Percentiles rank a stretch among this genome's conserved stretches.
These are phyloP conservation scores for Mobula hypostoma DNA, from an alignment of 2,113 vertebrate species.

Conservation along the genomic window DNA sequence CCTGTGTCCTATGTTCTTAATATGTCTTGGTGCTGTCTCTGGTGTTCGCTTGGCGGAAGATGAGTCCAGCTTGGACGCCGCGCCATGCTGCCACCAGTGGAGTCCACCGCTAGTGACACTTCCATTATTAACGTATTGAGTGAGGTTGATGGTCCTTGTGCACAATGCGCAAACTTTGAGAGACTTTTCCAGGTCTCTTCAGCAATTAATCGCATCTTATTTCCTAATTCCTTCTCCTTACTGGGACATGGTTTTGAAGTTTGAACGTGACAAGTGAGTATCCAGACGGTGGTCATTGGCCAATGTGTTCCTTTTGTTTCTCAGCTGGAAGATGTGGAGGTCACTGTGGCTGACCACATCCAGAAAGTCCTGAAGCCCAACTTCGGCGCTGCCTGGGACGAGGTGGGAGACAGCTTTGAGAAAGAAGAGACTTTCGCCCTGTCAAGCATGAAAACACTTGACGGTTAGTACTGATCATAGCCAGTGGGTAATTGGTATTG, in stretches of 20 bases:
- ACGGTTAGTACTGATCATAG: slow-evolving; percentile 54
- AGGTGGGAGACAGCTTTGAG: slow-evolving; percentile 67
- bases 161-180: neutral
- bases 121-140: neutral
- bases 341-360: slow-evolving; percentile 68
- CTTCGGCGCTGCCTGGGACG: slow-evolving; percentile 71
- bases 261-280: neutral
- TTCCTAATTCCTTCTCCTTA: neutral
- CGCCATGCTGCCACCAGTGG: too few species aligned
- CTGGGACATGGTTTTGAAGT: neutral
- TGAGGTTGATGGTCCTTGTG: neutral
- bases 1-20: too few species aligned
- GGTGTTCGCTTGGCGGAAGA: too few species aligned
- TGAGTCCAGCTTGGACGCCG: too few species aligned
- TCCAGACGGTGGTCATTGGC: neutral
- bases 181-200: neutral
- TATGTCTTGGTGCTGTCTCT: too few species aligned
- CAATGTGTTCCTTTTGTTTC: slow-evolving; percentile 39
- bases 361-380: slow-evolving; percentile 70
- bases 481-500: neutral
- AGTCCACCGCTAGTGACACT: neutral
- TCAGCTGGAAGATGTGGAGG: slow-evolving; percentile 69
- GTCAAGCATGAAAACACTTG: slow-evolving; percentile 65
- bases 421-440: slow-evolving; percentile 73
- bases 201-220: neutral